Percentiles rank a stretch among this genome's conserved stretches.
Conservation (phyloP, 64 coral and sea anemone genomes). For the Montipora foliosa region DNA sequence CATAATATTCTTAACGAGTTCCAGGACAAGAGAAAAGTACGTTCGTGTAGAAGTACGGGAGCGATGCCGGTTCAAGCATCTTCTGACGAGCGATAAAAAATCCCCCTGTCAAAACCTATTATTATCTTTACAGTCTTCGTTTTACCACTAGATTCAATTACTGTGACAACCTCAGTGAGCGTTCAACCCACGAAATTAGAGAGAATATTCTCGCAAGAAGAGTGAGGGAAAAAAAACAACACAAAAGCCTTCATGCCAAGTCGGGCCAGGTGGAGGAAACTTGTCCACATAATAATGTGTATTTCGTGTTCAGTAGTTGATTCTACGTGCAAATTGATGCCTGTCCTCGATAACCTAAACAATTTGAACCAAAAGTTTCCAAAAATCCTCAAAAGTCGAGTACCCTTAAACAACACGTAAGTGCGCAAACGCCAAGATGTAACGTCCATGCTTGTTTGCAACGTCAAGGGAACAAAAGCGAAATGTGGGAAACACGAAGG, state of each 20-base stretch:
- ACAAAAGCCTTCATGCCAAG: slow-evolving; percentile 84
- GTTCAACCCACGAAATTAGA: slow-evolving; percentile 59
- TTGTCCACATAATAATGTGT: slow-evolving; percentile 85
- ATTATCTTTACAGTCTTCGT: slow-evolving; percentile 64
- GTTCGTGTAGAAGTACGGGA: slow-evolving; percentile 34
- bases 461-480: slow-evolving; percentile 99
- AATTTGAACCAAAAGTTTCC: slow-evolving; percentile 80
- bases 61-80: slow-evolving; percentile 54
- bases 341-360: slow-evolving; percentile 85
- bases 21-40: background rate
- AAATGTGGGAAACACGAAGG: slow-evolving; percentile 83
- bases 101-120: slow-evolving; percentile 80
- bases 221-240: slow-evolving; percentile 65
- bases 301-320: slow-evolving; percentile 81
- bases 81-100: slow-evolving; percentile 69
- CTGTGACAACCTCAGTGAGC: slow-evolving; percentile 78
- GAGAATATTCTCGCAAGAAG: slow-evolving; percentile 52
- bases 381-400: slow-evolving; percentile 56
- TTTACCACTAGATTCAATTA: slow-evolving; percentile 82
- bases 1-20: background rate
- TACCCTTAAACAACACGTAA: slow-evolving; percentile 64
- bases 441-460: slow-evolving; percentile 87
- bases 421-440: slow-evolving; percentile 67
- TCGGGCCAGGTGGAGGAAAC: slow-evolving; percentile 92
- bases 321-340: slow-evolving; percentile 96